Percentiles rank a stretch among this genome's conserved stretches.
These are phyloP conservation scores for Cepaea hortensis DNA, from an alignment of 2,888 invertebrate genomes.

Conservation along the genomic window DNA sequence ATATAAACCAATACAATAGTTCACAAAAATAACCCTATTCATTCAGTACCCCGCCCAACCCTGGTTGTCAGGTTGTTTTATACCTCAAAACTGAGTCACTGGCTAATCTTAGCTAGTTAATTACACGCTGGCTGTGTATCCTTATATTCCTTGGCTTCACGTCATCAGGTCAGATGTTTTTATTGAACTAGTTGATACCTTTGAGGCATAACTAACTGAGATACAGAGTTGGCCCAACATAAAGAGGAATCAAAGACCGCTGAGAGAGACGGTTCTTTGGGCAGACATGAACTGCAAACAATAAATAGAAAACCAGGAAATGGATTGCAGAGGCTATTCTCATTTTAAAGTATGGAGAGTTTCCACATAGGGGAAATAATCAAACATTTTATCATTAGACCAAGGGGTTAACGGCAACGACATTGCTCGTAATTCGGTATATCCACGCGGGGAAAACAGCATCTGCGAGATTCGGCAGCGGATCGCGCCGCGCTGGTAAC, in stretches of 20 bases:
- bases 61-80: too few relatives aligned
- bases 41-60: too few relatives aligned
- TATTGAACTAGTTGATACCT: not conserved
- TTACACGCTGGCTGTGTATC: not conserved
- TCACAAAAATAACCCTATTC: too few relatives aligned
- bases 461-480: too few relatives aligned
- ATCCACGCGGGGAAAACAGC: too few relatives aligned
- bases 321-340: not conserved
- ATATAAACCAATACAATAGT: too few relatives aligned
- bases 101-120: not conserved
- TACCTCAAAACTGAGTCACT: too few relatives aligned
- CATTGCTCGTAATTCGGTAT: not conserved
- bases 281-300: not conserved
- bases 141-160: not conserved
- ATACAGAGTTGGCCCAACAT: not conserved
- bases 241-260: not conserved
- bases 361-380: not conserved
- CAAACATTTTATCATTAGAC: not conserved
- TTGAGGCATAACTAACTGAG: not conserved
- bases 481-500: too few relatives aligned
- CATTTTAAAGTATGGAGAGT: not conserved
- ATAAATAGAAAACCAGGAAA: slow-evolving; percentile 25
- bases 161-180: not conserved
- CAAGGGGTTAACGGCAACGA: not conserved
- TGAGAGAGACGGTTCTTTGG: not conserved